These are phyloP conservation scores for Paramacrobiotus metropolitanus DNA, from an alignment of 1,140 invertebrate species.

Conservation along the genomic window DNA sequence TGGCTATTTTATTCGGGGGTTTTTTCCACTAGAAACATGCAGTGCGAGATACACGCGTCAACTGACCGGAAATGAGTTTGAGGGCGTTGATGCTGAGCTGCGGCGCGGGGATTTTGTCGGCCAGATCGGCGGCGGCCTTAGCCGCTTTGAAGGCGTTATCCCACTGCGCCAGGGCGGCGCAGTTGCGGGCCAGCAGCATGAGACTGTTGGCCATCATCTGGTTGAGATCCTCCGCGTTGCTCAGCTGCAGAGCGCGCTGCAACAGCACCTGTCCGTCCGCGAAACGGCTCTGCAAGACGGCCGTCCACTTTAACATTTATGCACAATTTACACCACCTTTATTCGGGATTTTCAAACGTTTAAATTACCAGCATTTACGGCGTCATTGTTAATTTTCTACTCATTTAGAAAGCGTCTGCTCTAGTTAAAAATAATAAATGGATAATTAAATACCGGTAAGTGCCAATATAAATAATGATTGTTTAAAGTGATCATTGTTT, in stretches of 20 bases:
- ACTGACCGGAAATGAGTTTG: background rate
- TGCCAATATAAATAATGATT: too few species aligned
- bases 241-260: background rate
- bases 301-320: too few species aligned
- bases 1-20: too few species aligned
- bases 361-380: too few species aligned
- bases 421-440: too few species aligned
- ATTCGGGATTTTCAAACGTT: too few species aligned
- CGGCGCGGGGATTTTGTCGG: background rate
- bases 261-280: background rate
- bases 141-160: background rate
- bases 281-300: background rate
- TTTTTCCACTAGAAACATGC: background rate
- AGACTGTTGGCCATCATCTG: background rate
- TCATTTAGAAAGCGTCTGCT: too few species aligned
- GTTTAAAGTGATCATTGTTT: too few species aligned
- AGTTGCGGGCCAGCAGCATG: background rate
- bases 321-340: too few species aligned
- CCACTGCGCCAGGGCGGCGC: background rate
- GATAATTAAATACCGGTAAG: too few species aligned
- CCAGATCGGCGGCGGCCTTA: background rate
- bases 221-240: slow-evolving; percentile 1
- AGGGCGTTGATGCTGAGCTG: background rate
- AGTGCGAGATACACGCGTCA: background rate
- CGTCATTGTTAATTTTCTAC: too few species aligned